Conservation (phyloP, 2,113 vertebrate species). For the Clarias macrocephalus region DNA sequence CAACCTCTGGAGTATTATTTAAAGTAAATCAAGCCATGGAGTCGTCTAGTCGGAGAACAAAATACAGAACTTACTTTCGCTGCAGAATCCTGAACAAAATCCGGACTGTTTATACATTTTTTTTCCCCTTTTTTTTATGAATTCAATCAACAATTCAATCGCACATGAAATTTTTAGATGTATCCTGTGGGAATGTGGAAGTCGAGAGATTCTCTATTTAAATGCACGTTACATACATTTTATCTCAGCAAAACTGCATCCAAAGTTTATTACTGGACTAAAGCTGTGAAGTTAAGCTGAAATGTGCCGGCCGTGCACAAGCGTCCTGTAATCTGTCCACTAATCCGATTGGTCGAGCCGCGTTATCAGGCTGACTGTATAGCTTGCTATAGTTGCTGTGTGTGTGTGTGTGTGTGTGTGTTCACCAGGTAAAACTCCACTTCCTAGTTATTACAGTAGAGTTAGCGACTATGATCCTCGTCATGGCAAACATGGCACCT, state of each 20-base stretch:
- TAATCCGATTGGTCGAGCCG: neutral
- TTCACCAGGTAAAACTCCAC: neutral
- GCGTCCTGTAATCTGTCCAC: neutral
- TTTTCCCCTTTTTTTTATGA: neutral
- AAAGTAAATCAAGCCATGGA: neutral
- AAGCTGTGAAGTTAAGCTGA: neutral
- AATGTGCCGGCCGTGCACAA: neutral
- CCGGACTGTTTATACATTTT: neutral
- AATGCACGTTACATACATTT: neutral
- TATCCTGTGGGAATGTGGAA: neutral
- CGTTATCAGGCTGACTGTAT: neutral
- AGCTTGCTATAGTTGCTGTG: neutral
- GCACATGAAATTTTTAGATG: too few species aligned
- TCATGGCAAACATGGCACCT: neutral
- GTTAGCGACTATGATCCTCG: neutral
- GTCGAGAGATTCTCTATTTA: neutral
- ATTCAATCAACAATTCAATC: too few species aligned
- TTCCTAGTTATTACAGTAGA: neutral
- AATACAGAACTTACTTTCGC: neutral
- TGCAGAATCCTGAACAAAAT: neutral
- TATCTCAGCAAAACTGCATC: neutral
- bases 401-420: neutral
- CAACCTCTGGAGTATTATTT: neutral
- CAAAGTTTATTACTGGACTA: neutral
- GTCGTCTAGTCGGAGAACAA: neutral